Evolutionary conservation across 2,888 invertebrate genomes (phyloP), one percentile per base, ranked within the genome.

Genomic region (Temnothorax ravouxi): DNA sequence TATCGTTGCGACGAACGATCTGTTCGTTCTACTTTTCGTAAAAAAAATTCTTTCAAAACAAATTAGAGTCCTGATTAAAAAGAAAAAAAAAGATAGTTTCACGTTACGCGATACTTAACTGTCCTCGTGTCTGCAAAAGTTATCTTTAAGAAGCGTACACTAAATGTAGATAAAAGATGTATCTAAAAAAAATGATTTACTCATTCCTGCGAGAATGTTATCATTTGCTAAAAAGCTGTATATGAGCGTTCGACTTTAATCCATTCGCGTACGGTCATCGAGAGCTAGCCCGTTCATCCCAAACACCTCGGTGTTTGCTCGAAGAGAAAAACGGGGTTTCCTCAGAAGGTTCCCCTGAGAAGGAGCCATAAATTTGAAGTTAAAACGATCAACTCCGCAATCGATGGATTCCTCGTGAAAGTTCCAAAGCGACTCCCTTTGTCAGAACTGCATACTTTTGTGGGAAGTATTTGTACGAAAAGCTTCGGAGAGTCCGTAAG

Each of bases 141-240:
- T 47, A 61, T n/a, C 1, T 9, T 59, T 79, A 79, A 79, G 61
- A 80, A 61, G 13, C 8, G 15, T 15, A 44, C 21, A n/a, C 6
- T 67, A 79, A 59, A 56, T 50, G 25, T 4, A 18, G 18, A 71
- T 71, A 77, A 77, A 77, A 79, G 34, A 69, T 41, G 15, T 18
- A 18, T 59, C 5, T 38, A 50, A 75, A 79, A 77, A 44, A 77
- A 38, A 34, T 0, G 13, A 18, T 59, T 66, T 41, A 44, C 3
- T 67, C 21, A 59, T 59, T 21, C 47, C 6, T 67, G 8, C 1
- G 29, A 79, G 47, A 69, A 56, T 15, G 56, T 69, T 69, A 56
- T 64, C 25, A 52, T 21, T 47, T 59, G 59, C 38, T 71, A 47
- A 69, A 80, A 71, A 80, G 21, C 38, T 64, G 21, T 54, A 56